Evolutionary conservation across 2,797 vertebrate genomes (phyloP).

Genomic region (Tarsius wallacei): DNA sequence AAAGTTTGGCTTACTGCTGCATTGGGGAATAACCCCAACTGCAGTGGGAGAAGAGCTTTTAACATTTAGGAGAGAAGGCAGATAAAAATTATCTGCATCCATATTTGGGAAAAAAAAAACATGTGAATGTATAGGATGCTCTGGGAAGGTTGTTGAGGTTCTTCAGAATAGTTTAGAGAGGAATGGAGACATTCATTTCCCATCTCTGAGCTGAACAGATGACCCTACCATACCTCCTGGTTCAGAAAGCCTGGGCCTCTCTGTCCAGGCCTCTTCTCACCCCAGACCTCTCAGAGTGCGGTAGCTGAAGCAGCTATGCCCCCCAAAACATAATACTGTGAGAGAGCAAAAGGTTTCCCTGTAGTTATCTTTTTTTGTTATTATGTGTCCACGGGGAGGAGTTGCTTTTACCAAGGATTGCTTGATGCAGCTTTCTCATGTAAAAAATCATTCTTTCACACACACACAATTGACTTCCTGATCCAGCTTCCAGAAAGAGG

Average conservation of each 20-base stretch:
- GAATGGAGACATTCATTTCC: neutral
- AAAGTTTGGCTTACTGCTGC: slow-evolving; percentile 28
- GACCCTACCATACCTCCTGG: neutral
- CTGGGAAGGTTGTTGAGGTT: neutral
- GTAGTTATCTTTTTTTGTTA: neutral
- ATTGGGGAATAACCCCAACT: neutral
- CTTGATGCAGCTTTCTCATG: neutral
- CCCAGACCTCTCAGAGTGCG: neutral
- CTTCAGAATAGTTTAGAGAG: neutral
- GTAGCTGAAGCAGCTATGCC: neutral
- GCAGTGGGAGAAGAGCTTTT: slow-evolving; percentile 26
- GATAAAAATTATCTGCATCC: neutral
- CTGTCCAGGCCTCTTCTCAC: neutral
- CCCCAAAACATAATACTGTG: neutral
- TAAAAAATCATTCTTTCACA: slow-evolving; percentile 25
- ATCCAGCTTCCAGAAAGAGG: slow-evolving; percentile 48
- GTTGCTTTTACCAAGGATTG: slow-evolving; percentile 45
- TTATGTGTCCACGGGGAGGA: neutral
- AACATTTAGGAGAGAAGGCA: neutral
- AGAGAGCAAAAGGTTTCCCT: neutral
- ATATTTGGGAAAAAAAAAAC: neutral
- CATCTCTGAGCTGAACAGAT: neutral
- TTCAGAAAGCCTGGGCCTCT: neutral
- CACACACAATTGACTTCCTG: slow-evolving; percentile 33
- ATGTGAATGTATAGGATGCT: neutral